phyloP scores from a whole-genome alignment of 2,888 invertebrate species.

The Phymatocera aterrima region DNA sequence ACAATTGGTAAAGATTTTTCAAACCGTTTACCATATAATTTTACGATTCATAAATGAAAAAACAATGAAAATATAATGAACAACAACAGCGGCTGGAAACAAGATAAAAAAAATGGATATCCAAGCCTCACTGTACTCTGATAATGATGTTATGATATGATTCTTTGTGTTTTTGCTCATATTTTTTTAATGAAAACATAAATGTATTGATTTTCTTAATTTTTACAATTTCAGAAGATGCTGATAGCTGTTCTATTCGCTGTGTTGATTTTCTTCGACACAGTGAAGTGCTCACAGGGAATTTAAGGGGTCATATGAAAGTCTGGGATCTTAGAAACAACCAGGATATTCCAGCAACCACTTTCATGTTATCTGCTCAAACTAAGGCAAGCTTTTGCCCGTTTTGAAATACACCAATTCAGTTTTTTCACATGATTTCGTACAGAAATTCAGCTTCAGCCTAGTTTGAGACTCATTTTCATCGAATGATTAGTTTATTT shows the following conservation, averaged over 20 bases:
- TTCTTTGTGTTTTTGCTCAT: neutral
- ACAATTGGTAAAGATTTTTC: constrained; percentile 74
- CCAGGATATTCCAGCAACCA: constrained; percentile 80
- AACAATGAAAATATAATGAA: constrained; percentile 8
- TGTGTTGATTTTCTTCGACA: constrained; percentile 86
- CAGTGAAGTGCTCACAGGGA: constrained; percentile 88
- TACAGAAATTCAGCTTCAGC: too few species aligned
- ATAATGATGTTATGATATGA: too few species aligned
- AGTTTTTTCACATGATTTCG: too few species aligned
- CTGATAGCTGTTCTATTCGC: constrained; percentile 89
- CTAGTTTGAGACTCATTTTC: too few species aligned
- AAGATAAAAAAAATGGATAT: neutral
- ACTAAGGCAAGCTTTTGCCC: constrained; percentile 65
- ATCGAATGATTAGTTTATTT: too few species aligned
- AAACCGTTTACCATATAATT: too few species aligned
- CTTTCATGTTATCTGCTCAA: constrained; percentile 86
- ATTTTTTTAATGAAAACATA: too few species aligned
- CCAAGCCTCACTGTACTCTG: too few species aligned
- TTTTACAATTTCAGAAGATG: constrained; percentile 79
- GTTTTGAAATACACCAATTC: too few species aligned
- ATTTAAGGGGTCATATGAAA: constrained; percentile 92
- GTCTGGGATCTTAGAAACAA: constrained; percentile 88
- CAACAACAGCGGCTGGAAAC: neutral
- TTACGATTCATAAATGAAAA: too few species aligned
- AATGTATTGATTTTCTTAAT: too few species aligned